Evolutionary conservation across 1,140 invertebrate genomes (phyloP), one percentile per base, ranked within the genome.

Genomic region (Drosophila pallidifrons): DNA sequence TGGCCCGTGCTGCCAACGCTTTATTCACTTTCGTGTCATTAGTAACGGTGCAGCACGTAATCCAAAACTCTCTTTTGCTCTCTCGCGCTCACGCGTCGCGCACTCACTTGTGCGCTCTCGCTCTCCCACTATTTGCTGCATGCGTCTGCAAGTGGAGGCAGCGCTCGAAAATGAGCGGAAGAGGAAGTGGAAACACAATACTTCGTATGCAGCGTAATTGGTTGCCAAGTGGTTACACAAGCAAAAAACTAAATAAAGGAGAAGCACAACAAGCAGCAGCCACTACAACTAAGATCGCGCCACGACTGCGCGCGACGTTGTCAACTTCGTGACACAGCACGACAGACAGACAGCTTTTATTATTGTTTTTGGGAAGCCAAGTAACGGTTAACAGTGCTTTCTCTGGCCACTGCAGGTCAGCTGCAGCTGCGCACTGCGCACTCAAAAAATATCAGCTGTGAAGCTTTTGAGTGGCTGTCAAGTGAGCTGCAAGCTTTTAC

Each of bases 41-140:
- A 88, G 85, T 88, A 83, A 83, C 85, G 83, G 83, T 77, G 83
- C 83, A 88, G 83, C 83, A 88, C 83, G 77, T 89, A 88, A 88
- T 60, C 65, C 58, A 69, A 38, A 38, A 63, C 77, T 76, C 77
- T 79, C 43, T 69, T 73, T 74, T 55, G 72, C 76, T 57, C 35
- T 47, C 16, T 11, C 59, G 55, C 73, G 60, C 35, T 65, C 74
- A 38, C 8, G 32, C 30, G 5, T 25, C 20, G 3, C 16, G 16
- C 20, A 25, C 20, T 25, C 20, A 25, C 20, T 47, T 51, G 28
- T 51, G 16, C 55, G 15, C 49, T 30, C 20, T 51, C 32, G 1
- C 28, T 30, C 13, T 57, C 68, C 47, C 49, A 61, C 65, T 63
- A 64, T 47, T 74, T 5, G 32, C 32, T 32, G 63, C 52, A 71